Percentiles rank a stretch among this genome's conserved stretches.
Conservation (phyloP, 2,888 invertebrate genomes). For the Lordiphosa andalusiaca region DNA sequence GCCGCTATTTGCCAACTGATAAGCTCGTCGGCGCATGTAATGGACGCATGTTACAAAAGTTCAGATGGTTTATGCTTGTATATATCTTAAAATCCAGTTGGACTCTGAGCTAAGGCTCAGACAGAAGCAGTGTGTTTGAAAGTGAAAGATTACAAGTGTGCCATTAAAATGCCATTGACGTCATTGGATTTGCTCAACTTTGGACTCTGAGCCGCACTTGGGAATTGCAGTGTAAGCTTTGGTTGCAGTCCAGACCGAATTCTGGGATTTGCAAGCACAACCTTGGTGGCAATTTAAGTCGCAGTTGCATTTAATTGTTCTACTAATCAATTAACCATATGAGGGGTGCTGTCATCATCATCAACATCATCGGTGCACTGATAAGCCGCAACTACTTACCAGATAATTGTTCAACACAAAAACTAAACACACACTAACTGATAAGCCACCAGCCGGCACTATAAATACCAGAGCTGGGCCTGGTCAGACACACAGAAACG, state of each 20-base stretch:
- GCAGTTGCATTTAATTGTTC: constrained; percentile 36
- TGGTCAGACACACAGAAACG: constrained; percentile 38
- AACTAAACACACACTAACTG: constrained; percentile 6
- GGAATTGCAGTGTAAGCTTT: too few species aligned
- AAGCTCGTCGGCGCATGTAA: constrained; percentile 49
- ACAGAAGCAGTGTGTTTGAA: constrained; percentile 4
- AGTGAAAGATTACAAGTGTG: constrained; percentile 24
- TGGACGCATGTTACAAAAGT: constrained; percentile 41
- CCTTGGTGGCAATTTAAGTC: constrained; percentile 19
- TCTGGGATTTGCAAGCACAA: constrained; percentile 16
- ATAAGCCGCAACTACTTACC: constrained; percentile 33
- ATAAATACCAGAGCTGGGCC: constrained; percentile 48
- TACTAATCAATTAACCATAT: constrained; percentile 53
- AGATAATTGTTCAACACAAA: constrained; percentile 33
- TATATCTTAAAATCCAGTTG: constrained; percentile 24
- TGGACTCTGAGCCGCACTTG: constrained; percentile 52
- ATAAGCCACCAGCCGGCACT: constrained; percentile 17
- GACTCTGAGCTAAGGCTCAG: constrained; percentile 11
- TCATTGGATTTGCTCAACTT: constrained; percentile 46
- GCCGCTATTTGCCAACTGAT: constrained; percentile 19
- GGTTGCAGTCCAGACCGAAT: background rate
- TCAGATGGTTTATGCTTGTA: constrained; percentile 5
- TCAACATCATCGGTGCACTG: constrained; percentile 15
- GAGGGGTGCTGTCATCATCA: constrained; percentile 5
- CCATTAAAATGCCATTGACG: constrained; percentile 46